Base-by-base conservation (phyloP, 2,797 vertebrate genomes). In the Microhierax caerulescens region DNA sequence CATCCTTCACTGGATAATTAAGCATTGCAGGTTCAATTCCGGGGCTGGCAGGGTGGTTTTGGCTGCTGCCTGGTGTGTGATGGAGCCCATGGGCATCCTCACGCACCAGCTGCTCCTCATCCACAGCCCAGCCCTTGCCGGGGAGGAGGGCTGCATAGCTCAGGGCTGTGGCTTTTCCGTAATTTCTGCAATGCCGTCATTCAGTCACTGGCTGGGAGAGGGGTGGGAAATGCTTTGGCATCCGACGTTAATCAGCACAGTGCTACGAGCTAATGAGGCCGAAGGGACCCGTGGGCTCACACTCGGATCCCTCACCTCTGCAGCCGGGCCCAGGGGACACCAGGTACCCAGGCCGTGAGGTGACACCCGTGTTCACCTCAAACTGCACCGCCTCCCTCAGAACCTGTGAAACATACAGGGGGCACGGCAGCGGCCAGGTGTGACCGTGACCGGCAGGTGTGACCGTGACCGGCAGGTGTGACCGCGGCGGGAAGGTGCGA, bases 1-100 rank as follows among this genome's bases (percentile, higher is more conserved):
- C 32, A 22, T 43, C 84, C 48, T 70, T 85, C 2, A 12, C 47
- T 30, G n/a, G 37, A 30, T 45, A 50, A 65, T 61, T 36, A 68
- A 60, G 8, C 36, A 24, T 1, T 51, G 37, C 25, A 57, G 41
- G 5, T 54, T 90, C 54, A 63, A 41, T 59, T 59, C 25, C 7
- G 43, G 27, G 60, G 56, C 54, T 77, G 51, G 47, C n/a, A 74
- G 25, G 11, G 50, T 50, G 53, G 1, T 53, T 94, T 50, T 70
- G 76, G 59, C 50, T 4, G 2, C 56, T 43, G 28, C 57, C 48
- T 3, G 1, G 14, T 28, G 13, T 1, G 3, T 0, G 2, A 18
- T 21, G 19, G 56, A 72, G 74, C 12, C 41, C 51, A 10, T 5
- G 11, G 25, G 11, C 36, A n/a, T 19, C 32, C 61, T 30, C 0